Conservation (phyloP, 2,888 invertebrate species). For the Pristionchus arcanus region DNA sequence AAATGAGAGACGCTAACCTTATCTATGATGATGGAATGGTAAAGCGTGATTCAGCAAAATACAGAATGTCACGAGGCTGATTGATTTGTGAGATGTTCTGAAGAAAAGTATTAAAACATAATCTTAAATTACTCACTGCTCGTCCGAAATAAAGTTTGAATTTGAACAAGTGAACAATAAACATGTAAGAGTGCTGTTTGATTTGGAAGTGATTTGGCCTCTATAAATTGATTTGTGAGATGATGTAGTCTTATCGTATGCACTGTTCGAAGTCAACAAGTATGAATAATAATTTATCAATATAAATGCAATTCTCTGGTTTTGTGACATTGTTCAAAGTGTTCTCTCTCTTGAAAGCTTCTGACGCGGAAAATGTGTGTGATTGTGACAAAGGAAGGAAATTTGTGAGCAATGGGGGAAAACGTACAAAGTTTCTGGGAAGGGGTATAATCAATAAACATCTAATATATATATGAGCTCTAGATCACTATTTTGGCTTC, state of each 20-base stretch:
- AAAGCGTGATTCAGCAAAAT: background rate
- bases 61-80: background rate
- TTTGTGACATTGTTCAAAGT: slow-evolving; percentile 23
- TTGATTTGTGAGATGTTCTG: background rate
- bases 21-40: background rate
- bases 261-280: background rate
- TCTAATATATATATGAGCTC: slow-evolving; percentile 45
- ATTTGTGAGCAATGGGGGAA: slow-evolving; percentile 4
- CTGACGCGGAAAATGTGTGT: slow-evolving; percentile 25
- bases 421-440: slow-evolving; percentile 30
- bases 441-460: background rate
- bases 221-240: background rate
- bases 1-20: background rate
- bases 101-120: background rate
- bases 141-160: background rate
- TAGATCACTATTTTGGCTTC: slow-evolving; percentile 47
- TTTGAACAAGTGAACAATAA: no score
- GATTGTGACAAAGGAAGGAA: background rate
- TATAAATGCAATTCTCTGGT: slow-evolving; percentile 19
- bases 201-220: no score
- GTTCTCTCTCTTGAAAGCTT: slow-evolving; percentile 23
- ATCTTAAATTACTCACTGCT: background rate
- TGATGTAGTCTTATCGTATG: background rate
- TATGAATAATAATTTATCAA: slow-evolving; percentile 38
- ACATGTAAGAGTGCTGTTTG: no score